Evolutionary conservation across 2,888 invertebrate species (phyloP).

Genomic region (Lycophotia porphyrea): DNA sequence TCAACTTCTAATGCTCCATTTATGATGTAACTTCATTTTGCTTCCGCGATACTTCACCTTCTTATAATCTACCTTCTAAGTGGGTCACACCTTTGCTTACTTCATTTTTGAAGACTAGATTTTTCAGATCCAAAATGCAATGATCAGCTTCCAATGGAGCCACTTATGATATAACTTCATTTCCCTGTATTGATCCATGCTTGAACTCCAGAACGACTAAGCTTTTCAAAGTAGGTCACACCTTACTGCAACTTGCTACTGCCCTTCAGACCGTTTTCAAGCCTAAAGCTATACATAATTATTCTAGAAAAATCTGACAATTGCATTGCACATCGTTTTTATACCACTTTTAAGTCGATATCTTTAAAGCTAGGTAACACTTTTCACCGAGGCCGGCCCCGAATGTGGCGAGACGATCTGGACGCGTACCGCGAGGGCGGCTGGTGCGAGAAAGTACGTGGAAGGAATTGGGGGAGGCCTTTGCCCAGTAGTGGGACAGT

Average conservation of each 20-base stretch:
- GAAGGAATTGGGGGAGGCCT: too few relatives aligned
- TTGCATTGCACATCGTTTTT: not conserved
- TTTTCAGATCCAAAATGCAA: not conserved
- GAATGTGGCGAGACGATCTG: too few relatives aligned
- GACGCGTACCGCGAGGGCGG: too few relatives aligned
- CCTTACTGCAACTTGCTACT: not conserved
- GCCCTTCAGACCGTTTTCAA: not conserved
- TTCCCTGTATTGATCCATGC: too few relatives aligned
- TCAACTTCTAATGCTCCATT: not conserved
- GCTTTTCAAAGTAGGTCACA: not conserved
- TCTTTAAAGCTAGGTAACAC: not conserved
- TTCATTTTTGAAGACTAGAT: not conserved
- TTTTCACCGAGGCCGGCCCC: too few relatives aligned
- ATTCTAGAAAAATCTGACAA: not conserved
- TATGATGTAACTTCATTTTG: not conserved
- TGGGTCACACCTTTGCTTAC: not conserved
- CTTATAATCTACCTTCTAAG: not conserved
- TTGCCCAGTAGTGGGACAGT: too few relatives aligned
- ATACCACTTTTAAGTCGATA: not conserved
- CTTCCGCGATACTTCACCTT: not conserved
- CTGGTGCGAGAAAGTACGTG: too few relatives aligned
- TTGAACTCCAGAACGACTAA: not conserved
- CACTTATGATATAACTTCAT: conserved; percentile 17
- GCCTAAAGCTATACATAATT: not conserved
- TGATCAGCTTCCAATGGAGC: conserved; percentile 6